Evolutionary conservation across 2,797 vertebrate genomes (phyloP), one percentile per base, ranked within the genome.

Genomic region (Octomys mimax): DNA sequence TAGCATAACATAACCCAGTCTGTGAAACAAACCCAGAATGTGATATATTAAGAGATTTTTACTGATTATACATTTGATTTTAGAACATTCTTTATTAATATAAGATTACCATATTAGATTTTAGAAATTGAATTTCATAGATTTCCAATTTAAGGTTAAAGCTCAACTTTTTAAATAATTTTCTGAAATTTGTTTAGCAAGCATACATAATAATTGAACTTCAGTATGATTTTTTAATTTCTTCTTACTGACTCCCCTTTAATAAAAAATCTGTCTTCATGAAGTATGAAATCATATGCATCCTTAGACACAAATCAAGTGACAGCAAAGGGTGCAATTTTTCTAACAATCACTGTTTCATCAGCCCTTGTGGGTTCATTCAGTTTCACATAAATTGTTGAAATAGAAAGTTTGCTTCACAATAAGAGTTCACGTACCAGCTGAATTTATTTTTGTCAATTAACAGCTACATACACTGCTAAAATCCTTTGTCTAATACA

Each of bases 371-470:
- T 92, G 66, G 54, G 49, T n/a, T 39, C 71, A 42, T 64, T 93
- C 64, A n/a, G 61, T 91, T 93, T 94, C 66, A 77, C 36, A 91
- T 83, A 75, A 90, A 92, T 78, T 81, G 59, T 62, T 73, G 59
- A 70, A 80, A 10, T 49, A 95, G 80, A 87, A 94, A 92, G 39
- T 68, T 62, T 78, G 22, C 49, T 83, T 94, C 80, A 46, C 77
- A 10, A 26, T 70, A 94, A 92, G 79, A 91, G 36, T 97, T 95
- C 62, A 86, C 54, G 14, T 87, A 87, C 49, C 52, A 93, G 77
- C 28, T 93, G 59, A 91, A 96, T 96, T 96, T 96, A 95, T 96
- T 94, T 97, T 94, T 94, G 75, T 89, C 80, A 83, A 36, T 94
- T 95, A 96, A 79, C 87, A 97, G 92, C 91, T 95, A 64, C 87